Conservation (phyloP, 2,113 vertebrate species). For the Dipodomys merriami region DNA sequence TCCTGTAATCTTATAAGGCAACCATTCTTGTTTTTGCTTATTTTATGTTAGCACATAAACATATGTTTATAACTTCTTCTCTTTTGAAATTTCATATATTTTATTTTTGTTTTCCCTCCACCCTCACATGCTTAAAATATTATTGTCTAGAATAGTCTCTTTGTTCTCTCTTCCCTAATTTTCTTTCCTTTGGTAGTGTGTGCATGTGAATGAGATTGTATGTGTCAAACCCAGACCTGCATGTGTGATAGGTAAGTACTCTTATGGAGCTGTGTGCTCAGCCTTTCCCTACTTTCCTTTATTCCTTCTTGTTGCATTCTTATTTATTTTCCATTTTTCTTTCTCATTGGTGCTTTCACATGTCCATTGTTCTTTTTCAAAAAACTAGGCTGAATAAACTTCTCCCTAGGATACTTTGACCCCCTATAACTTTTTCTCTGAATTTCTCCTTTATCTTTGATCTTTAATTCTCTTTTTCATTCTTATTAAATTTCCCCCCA, state of each 20-base stretch:
- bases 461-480: conserved; percentile 46
- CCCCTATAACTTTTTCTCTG: neutral
- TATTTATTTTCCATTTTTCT: conserved; percentile 14
- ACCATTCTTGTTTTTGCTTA: neutral
- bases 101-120: neutral
- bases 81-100: conserved; percentile 18
- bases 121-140: neutral
- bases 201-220: too few species aligned
- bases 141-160: neutral
- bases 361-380: neutral
- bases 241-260: neutral
- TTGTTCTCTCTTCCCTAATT: neutral
- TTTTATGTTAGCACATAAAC: neutral
- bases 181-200: neutral
- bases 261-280: neutral
- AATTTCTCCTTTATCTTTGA: conserved; percentile 56
- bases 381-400: conserved; percentile 11
- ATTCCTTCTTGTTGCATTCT: neutral
- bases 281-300: neutral
- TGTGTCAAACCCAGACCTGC: too few species aligned
- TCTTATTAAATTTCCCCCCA: conserved; percentile 16
- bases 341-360: neutral
- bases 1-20: neutral
- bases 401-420: neutral
- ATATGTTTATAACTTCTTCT: neutral